These are phyloP conservation scores for Cichlasoma orientale DNA, from an alignment of 2,797 vertebrate genomes.

Conservation along the genomic window DNA sequence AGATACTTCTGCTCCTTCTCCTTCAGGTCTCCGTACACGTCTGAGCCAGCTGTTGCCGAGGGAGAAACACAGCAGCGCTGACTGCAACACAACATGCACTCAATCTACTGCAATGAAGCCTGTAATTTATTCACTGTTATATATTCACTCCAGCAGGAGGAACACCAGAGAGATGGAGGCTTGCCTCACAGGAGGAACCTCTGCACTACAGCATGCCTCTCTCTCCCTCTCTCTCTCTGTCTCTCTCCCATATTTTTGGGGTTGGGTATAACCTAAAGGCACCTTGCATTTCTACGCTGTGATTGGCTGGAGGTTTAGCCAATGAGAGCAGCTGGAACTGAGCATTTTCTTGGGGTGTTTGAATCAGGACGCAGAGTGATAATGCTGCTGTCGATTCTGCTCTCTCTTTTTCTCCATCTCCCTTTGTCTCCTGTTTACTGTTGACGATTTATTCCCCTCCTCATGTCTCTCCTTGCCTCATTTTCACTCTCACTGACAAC, in stretches of 20 bases:
- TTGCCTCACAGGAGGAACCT: slow-evolving; percentile 68
- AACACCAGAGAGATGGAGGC: slow-evolving; percentile 61
- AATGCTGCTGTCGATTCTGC: slow-evolving; percentile 67
- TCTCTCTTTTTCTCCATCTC: slow-evolving; percentile 48
- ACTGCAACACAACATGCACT: slow-evolving; percentile 53
- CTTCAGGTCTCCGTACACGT: slow-evolving; percentile 34
- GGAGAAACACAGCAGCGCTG: slow-evolving; percentile 44
- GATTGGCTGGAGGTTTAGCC: slow-evolving; percentile 70
- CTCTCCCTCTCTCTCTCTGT: slow-evolving; percentile 38
- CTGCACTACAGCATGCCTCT: slow-evolving; percentile 69
- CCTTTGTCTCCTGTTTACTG: slow-evolving; percentile 41
- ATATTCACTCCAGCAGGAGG: slow-evolving; percentile 60
- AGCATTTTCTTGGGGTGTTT: slow-evolving; percentile 70
- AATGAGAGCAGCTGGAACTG: slow-evolving; percentile 58
- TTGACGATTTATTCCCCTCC: slow-evolving; percentile 4
- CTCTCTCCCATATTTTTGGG: slow-evolving; percentile 69
- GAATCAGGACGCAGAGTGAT: slow-evolving; percentile 71
- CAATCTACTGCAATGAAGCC: slow-evolving; percentile 59
- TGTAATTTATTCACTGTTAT: slow-evolving; percentile 74
- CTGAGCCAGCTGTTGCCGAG: slow-evolving; percentile 60
- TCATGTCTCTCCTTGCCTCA: slow-evolving; percentile 10
- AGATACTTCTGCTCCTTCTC: slow-evolving; percentile 31
- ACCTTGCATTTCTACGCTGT: slow-evolving; percentile 70
- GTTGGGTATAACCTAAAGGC: slow-evolving; percentile 82
- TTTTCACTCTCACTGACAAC: slow-evolving; percentile 16